Percentiles rank a stretch among this genome's conserved stretches.
These are phyloP conservation scores for Oeneis ivallda DNA, from an alignment of 2,888 invertebrate species.

Conservation along the genomic window DNA sequence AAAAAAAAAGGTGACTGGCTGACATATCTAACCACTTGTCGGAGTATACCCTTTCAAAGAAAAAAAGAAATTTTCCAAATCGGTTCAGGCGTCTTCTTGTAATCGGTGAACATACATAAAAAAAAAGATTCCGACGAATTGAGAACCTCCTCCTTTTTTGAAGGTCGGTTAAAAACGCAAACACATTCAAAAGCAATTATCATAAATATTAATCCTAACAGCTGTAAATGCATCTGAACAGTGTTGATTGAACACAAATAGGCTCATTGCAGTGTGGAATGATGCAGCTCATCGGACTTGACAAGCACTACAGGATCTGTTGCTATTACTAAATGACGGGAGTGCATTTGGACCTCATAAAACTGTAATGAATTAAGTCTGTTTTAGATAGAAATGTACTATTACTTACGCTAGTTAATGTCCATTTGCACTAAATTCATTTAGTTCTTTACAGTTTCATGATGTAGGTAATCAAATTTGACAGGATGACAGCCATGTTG, in stretches of 20 bases:
- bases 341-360: conserved; percentile 5
- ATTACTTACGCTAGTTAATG: background rate
- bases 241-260: conserved; percentile 18
- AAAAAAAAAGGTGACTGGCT: no score
- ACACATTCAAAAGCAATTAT: background rate
- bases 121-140: no score
- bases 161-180: no score
- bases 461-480: no score
- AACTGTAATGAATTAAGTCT: conserved; percentile 5
- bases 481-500: no score
- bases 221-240: conserved; percentile 11
- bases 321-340: conserved; percentile 16
- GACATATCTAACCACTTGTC: background rate
- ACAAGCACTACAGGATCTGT: conserved; percentile 1
- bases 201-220: conserved; percentile 7
- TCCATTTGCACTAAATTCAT: no score
- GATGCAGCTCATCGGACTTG: conserved; percentile 4
- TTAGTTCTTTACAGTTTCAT: no score
- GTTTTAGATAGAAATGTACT: background rate
- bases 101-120: no score
- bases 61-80: no score
- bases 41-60: background rate
- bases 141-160: no score
- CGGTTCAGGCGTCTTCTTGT: no score
- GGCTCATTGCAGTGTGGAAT: conserved; percentile 14